Conservation (phyloP, 2,888 invertebrate species). For the Philonicus albiceps region DNA sequence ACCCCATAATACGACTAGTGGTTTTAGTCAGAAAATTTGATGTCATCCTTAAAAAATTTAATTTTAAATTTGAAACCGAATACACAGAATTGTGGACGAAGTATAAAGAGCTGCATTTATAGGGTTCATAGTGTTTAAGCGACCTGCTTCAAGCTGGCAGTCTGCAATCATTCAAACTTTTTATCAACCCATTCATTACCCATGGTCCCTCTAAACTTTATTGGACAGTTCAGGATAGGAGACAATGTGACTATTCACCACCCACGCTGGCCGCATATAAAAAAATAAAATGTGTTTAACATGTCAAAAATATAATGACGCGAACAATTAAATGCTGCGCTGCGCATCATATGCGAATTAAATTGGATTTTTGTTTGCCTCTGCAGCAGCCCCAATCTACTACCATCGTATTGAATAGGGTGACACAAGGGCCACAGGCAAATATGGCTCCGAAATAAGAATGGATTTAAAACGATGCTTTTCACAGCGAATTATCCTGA, state of each 20-base stretch:
- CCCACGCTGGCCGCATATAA: not conserved
- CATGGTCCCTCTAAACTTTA: not conserved
- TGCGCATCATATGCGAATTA: conserved; percentile 41
- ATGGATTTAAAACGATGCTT: conserved; percentile 27
- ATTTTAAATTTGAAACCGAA: no score
- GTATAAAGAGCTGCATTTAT: no score
- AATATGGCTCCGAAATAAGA: not conserved
- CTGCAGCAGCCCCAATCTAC: not conserved
- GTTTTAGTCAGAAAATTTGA: no score
- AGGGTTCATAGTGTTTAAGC: no score
- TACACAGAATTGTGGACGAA: no score
- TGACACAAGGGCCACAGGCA: not conserved
- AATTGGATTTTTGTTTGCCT: conserved; percentile 46
- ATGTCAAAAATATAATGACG: conserved; percentile 42
- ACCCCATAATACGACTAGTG: no score
- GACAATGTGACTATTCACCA: not conserved
- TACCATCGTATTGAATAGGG: not conserved
- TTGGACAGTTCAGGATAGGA: not conserved
- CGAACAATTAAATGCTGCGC: conserved; percentile 38
- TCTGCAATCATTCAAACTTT: not conserved
- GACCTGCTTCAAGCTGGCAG: no score
- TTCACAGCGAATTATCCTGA: not conserved
- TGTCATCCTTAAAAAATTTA: no score
- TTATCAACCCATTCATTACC: not conserved
- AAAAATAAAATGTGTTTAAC: conserved; percentile 43